Evolutionary conservation across 2,797 vertebrate species (phyloP).

Genomic region (Lindbergichthys nudifrons): DNA sequence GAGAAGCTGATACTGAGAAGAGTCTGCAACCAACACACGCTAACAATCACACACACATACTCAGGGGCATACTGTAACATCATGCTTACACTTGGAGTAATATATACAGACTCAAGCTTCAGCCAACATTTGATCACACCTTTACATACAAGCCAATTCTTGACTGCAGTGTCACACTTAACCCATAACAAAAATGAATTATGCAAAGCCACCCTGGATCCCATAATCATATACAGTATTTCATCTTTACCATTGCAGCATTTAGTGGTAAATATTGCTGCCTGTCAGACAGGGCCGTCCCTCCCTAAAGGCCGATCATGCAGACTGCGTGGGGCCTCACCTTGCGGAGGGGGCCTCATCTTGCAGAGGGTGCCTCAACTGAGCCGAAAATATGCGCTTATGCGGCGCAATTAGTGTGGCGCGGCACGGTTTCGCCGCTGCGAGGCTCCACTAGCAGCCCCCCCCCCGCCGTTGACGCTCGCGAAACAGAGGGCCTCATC

Average conservation of each 20-base stretch:
- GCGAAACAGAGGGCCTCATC: no score
- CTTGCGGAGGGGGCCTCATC: no score
- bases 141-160: neutral
- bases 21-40: slow-evolving; percentile 27
- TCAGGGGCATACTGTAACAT: neutral
- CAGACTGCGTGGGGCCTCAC: no score
- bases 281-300: no score
- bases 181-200: neutral
- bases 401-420: no score
- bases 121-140: slow-evolving; percentile 5
- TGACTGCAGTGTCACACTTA: slow-evolving; percentile 3
- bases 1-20: slow-evolving; percentile 26
- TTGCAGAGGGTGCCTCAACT: no score
- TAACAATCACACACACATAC: neutral
- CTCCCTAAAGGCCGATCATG: no score
- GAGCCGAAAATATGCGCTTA: no score
- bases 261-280: slow-evolving; percentile 9
- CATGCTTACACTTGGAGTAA: neutral
- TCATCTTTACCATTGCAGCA: neutral
- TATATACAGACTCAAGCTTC: neutral
- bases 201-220: neutral
- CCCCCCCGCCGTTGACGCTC: no score
- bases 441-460: no score
- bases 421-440: no score
- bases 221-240: neutral